Base-by-base conservation (phyloP, 1,140 invertebrate genomes). In the Stegodyphus dumicola region DNA sequence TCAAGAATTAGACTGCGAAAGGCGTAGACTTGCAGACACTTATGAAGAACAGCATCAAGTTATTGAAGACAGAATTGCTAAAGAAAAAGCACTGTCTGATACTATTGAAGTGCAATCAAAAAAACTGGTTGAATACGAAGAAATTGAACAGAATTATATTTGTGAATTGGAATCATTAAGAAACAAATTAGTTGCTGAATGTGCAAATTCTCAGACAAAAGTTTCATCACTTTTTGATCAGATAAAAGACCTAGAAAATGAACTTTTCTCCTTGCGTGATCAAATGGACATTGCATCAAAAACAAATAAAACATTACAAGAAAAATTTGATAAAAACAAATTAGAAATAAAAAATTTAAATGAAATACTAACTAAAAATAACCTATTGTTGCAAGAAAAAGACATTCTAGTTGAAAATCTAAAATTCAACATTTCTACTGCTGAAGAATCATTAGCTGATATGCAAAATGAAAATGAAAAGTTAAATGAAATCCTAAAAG, bases 211-310 rank as follows among this genome's bases (percentile, higher is more conserved):
- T 7, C 60, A 77, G 10, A 33, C 66, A 15, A 74, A 83, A 7
- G 75, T 15, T 7, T 51, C 60, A 7, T 66, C 56, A 15, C 52
- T 85, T 6, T 52, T 77, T 18, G 67, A 70, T 11, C 83, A 85
- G 51, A 77, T 85, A 49, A 51, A 65, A 15, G 66, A 85, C 7
- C 64, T 77, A 52, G 83, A 85, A 77, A 85, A 33, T 10, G 74
- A 77, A 53, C 7, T 77, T 7, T 33, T 3, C 33, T 33, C 33
- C 33, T 15, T 15, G 49, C 6, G 48, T 52, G 10, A 77, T 6
- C 64, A 60, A 64, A 75, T 67, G 7, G 83, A 85, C n/a, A 64
- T 85, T 11, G 13, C 2, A n/a, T 66, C 49, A 3, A 83, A 83
- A 77, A 52, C 2, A 10, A 51, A 70, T 52, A n/a, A 9, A 6